These are phyloP conservation scores for Macrostomum lignano DNA, from an alignment of 1,140 invertebrate genomes.

Conservation along the genomic window DNA sequence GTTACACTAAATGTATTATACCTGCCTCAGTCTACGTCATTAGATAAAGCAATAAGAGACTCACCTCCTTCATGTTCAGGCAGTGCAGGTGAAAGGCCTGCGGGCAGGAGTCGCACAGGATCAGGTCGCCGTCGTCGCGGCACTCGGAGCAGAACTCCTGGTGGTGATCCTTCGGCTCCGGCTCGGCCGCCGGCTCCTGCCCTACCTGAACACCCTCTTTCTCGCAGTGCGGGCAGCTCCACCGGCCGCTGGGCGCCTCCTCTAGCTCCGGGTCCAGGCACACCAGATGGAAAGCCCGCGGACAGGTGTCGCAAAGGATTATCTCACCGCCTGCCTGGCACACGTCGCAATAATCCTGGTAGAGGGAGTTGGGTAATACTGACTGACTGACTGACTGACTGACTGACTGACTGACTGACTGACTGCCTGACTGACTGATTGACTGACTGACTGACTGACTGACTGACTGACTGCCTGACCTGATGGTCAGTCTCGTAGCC, in stretches of 20 bases:
- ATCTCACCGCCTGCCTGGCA: constrained; percentile 99
- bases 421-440: too few relatives aligned
- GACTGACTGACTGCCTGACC: too few relatives aligned
- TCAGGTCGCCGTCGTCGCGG: constrained; percentile 79
- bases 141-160: constrained; percentile 90
- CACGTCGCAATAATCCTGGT: constrained; percentile 98
- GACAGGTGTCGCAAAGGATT: constrained; percentile 94
- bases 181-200: too few relatives aligned
- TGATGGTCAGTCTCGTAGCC: constrained; percentile 55
- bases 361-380: constrained; percentile 41
- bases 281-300: constrained; percentile 82
- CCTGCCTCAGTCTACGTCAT: too few relatives aligned
- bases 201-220: constrained; percentile 1
- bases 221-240: constrained; percentile 92
- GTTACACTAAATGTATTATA: too few relatives aligned
- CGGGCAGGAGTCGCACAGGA: constrained; percentile 88
- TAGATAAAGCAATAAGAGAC: too few relatives aligned
- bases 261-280: constrained; percentile 91
- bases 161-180: constrained; percentile 45
- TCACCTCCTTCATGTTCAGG: too few relatives aligned
- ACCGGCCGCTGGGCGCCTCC: constrained; percentile 84
- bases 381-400: neutral
- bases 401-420: too few relatives aligned
- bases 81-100: constrained; percentile 92
- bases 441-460: too few relatives aligned